phyloP scores from a whole-genome alignment of 2,113 vertebrate genomes.

The Lutjanus erythropterus region DNA sequence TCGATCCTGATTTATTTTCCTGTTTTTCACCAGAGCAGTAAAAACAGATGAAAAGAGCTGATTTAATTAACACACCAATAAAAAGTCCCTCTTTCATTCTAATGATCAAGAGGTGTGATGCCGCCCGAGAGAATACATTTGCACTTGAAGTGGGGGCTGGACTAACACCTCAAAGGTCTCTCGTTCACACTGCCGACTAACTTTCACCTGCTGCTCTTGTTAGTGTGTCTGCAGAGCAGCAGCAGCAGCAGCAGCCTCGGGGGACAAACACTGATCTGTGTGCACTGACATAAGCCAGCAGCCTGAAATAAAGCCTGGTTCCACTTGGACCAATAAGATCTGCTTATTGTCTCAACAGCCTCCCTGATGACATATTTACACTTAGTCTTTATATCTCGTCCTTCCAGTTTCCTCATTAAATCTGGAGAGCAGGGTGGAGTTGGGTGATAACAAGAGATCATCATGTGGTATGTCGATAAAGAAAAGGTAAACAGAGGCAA shows the following conservation, averaged over 20 bases:
- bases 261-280: constrained; percentile 11
- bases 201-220: constrained; percentile 17
- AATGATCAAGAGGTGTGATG: constrained; percentile 17
- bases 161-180: background rate
- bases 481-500: constrained; percentile 9
- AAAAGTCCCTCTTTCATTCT: constrained; percentile 30
- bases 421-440: constrained; percentile 5
- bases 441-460: background rate
- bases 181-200: background rate
- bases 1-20: background rate
- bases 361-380: constrained; percentile 37
- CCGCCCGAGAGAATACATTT: constrained; percentile 6
- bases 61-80: constrained; percentile 1
- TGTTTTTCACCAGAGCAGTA: constrained; percentile 3
- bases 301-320: constrained; percentile 8
- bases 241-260: constrained; percentile 29
- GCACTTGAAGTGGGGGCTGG: constrained; percentile 15
- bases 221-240: constrained; percentile 7
- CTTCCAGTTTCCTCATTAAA: constrained; percentile 51
- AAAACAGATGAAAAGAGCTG: constrained; percentile 1
- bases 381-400: constrained; percentile 13
- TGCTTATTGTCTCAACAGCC: constrained; percentile 6
- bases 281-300: background rate
- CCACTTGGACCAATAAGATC: background rate
- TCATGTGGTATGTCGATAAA: background rate